These are phyloP conservation scores for Gallinago undulata DNA, from an alignment of 2,113 vertebrate species.

Conservation along the genomic window DNA sequence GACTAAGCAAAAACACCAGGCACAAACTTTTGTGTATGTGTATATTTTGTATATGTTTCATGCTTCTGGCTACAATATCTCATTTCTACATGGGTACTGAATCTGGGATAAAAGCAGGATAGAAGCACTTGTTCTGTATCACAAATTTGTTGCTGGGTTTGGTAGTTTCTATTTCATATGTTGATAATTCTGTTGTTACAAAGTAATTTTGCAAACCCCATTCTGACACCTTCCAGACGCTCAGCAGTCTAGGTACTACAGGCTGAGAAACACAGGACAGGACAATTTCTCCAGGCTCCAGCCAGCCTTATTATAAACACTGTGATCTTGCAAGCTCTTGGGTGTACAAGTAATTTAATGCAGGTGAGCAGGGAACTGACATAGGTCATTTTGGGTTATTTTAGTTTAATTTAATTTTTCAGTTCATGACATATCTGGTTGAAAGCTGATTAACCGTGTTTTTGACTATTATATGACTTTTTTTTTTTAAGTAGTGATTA, in stretches of 20 bases:
- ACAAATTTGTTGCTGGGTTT: neutral
- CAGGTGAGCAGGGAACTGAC: neutral
- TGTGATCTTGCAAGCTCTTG: neutral
- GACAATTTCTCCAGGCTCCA: neutral
- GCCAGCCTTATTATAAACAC: neutral
- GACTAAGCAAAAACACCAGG: neutral
- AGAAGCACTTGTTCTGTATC: neutral
- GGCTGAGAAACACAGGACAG: neutral
- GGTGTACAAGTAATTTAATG: neutral
- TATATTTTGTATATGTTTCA: neutral
- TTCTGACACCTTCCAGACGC: neutral
- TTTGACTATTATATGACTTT: neutral
- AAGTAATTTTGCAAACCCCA: neutral
- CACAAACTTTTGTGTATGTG: neutral
- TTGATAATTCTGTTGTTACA: neutral
- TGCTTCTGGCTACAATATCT: neutral
- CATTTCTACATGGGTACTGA: neutral
- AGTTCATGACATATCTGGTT: neutral
- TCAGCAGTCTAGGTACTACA: neutral
- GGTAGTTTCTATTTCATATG: neutral
- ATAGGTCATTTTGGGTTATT: neutral
- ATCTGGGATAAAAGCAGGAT: neutral
- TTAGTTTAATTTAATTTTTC: neutral
- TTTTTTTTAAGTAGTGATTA: neutral
- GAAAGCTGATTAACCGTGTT: neutral